A percentile compares a stretch with the other conserved stretches of the same genome.
These are phyloP conservation scores for Temnothorax curvispinosus DNA, from an alignment of 1,140 invertebrate genomes.

Conservation along the genomic window DNA sequence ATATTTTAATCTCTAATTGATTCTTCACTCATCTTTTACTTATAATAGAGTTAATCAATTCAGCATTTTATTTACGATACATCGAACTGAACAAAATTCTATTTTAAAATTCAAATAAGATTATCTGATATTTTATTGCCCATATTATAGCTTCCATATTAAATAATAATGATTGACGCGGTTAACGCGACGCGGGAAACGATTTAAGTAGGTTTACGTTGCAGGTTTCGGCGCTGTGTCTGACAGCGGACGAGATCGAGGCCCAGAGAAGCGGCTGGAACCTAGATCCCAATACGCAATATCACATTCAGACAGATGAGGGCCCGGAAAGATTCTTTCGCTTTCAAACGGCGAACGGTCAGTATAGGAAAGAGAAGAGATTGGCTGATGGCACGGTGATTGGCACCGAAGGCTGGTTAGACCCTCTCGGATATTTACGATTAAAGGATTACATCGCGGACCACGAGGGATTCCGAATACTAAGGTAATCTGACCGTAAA, in stretches of 20 bases:
- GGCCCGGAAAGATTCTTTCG: conserved; percentile 94
- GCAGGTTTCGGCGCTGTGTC: conserved; percentile 81
- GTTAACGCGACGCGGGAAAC: neutral
- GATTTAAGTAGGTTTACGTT: conserved; percentile 55
- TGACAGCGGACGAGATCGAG: conserved; percentile 81
- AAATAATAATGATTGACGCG: neutral
- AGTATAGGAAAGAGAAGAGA: conserved; percentile 94
- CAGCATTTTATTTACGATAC: neutral
- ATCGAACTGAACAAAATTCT: neutral
- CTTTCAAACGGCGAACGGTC: conserved; percentile 94
- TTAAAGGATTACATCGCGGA: conserved; percentile 96
- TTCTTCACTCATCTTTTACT: neutral
- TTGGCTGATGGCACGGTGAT: conserved; percentile 93
- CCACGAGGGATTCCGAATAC: conserved; percentile 91
- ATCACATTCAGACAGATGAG: conserved; percentile 97
- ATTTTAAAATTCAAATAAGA: neutral
- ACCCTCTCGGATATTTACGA: conserved; percentile 92
- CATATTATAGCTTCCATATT: neutral
- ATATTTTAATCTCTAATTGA: neutral
- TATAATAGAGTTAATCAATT: neutral
- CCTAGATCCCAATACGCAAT: conserved; percentile 88
- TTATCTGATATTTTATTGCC: neutral
- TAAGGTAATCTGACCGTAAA: conserved; percentile 84
- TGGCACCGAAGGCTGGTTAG: conserved; percentile 90
- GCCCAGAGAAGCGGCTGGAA: conserved; percentile 87